Base-by-base conservation (phyloP, 2,888 invertebrate genomes). In the Ectropis crepuscularia region DNA sequence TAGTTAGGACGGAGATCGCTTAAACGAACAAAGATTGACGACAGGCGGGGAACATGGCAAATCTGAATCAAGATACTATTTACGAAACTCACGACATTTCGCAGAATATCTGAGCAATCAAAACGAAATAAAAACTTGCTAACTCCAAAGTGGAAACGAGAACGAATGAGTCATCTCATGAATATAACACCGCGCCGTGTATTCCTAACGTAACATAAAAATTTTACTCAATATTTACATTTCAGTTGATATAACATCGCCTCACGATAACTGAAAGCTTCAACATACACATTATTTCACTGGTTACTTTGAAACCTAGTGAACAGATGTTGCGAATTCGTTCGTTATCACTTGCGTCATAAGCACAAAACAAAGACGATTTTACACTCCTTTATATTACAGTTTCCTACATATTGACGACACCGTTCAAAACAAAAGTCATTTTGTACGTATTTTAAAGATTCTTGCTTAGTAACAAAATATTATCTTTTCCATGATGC, bases 91-190 rank as follows among this genome's bases (percentile, higher is more conserved):
- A 50, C 63, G 62, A 63, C 65, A 66, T 71, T 72, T 74, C 70
- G 53, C 64, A 61, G 62, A 65, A 63, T 45, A 65, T 63, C 65
- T 72, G 72, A 77, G 72, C 69, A 74, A 73, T 74, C 63, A 58
- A 73, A 71, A 67, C 65, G 57, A 70, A 76, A 75, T 77, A 72
- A 78, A 76, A 74, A 70, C 60, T 63, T 62, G 61, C 55, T 65
- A 63, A 72, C 59, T 64, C 63, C 69, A 60, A 71, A 66, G 64
- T 67, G 63, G 68, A 68, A 70, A 72, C 48, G 63, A 70, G 59
- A 47, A 57, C 54, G 45, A 61, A 68, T 80, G 78, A 78, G 62
- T 75, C 74, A 74, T 67, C 70, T 68, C 54, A 54, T 58, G 65
- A 67, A 68, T 74, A 73, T 57, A 61, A 50, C 50, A 45, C 11